Evolutionary conservation across 2,113 vertebrate species (phyloP).

Genomic region (Nanorana parkeri): DNA sequence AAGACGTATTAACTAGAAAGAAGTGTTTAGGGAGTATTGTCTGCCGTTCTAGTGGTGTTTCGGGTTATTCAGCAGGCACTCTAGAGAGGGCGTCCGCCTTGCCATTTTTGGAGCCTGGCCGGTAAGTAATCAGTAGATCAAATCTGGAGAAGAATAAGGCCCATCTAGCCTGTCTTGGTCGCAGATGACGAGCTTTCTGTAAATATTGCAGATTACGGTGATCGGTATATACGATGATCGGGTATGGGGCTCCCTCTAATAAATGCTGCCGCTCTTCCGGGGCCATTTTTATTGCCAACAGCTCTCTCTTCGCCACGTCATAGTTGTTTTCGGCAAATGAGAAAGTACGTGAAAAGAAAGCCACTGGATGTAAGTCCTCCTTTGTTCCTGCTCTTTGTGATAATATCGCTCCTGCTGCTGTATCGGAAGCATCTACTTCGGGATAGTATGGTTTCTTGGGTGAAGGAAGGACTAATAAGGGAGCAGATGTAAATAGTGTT

Average conservation of each 20-base stretch:
- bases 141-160: background rate
- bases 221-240: background rate
- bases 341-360: background rate
- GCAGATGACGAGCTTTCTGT: background rate
- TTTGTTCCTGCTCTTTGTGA: background rate
- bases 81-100: too few species aligned
- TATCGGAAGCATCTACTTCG: background rate
- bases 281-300: background rate
- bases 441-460: background rate
- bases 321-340: background rate
- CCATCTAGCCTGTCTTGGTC: background rate
- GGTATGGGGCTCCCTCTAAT: background rate
- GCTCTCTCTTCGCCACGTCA: too few species aligned
- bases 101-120: background rate
- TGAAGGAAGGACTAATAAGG: background rate
- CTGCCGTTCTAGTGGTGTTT: background rate
- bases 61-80: background rate
- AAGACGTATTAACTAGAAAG: background rate
- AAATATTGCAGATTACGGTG: too few species aligned
- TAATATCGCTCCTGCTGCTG: too few species aligned
- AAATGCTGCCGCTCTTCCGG: background rate
- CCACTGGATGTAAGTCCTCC: background rate
- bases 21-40: background rate
- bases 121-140: background rate
- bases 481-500: background rate